Evolutionary conservation across 2,888 invertebrate genomes (phyloP).

Genomic region (Synanthedon formicaeformis): DNA sequence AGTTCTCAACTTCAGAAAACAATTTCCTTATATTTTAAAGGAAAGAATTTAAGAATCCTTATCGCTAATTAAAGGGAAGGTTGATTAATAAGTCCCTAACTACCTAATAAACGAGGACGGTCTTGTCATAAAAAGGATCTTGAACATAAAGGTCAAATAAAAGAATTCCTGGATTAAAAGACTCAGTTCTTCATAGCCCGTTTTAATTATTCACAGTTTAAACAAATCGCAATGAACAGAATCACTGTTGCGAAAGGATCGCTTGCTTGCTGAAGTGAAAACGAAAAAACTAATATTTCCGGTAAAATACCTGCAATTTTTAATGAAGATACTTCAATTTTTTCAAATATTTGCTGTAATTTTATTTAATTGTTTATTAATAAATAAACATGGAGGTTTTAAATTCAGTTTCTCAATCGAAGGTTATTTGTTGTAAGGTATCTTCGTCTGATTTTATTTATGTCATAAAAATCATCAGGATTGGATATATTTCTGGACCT

Average conservation of each 20-base stretch:
- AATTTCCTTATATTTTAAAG: constrained; percentile 27
- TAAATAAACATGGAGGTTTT: too few species aligned
- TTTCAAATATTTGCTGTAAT: too few species aligned
- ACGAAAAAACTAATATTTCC: constrained; percentile 20
- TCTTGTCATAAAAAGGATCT: constrained; percentile 45
- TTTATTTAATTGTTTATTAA: too few species aligned
- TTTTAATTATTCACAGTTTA: constrained; percentile 66
- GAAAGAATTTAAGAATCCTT: constrained; percentile 29
- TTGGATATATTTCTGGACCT: too few species aligned
- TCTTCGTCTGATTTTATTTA: too few species aligned
- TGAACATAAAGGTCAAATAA: constrained; percentile 37
- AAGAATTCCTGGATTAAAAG: constrained; percentile 50
- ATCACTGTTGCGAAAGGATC: constrained; percentile 27
- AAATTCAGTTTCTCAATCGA: too few species aligned
- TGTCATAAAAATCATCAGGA: too few species aligned
- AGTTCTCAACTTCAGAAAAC: constrained; percentile 1
- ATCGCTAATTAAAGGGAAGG: constrained; percentile 49
- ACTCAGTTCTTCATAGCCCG: constrained; percentile 49
- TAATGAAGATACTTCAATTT: too few species aligned
- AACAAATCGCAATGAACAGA: constrained; percentile 58
- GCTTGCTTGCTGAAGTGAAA: constrained; percentile 27
- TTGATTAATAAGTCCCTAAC: constrained; percentile 58
- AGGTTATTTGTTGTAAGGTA: too few species aligned
- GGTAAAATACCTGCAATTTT: too few species aligned
- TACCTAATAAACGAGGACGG: constrained; percentile 52